Evolutionary conservation across 2,113 vertebrate genomes (phyloP).

Genomic region (Urocynchramus pylzowi): DNA sequence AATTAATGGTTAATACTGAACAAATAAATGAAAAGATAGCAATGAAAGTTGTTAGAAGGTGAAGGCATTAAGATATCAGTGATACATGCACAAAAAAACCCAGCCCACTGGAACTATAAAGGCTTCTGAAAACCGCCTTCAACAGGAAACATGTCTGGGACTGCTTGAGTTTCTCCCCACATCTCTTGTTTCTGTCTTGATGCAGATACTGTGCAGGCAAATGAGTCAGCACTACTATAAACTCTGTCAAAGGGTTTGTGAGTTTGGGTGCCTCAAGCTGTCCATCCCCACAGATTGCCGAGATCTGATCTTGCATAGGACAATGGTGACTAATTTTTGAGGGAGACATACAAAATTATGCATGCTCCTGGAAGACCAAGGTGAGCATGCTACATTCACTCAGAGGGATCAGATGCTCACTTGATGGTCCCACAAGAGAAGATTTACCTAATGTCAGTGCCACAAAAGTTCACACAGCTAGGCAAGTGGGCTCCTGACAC

Average conservation of each 20-base stretch:
- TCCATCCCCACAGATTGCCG: not conserved
- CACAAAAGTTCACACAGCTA: not conserved
- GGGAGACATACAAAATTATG: accelerated
- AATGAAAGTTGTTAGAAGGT: not conserved
- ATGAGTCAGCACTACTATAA: not conserved
- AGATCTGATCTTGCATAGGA: not conserved
- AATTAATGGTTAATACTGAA: not conserved
- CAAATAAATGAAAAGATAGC: not conserved
- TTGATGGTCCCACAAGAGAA: not conserved
- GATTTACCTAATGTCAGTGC: not conserved
- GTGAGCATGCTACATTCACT: accelerated
- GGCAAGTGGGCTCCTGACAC: not conserved
- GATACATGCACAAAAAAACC: not conserved
- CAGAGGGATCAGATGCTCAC: not conserved
- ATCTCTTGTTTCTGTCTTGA: not conserved
- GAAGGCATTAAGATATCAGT: not conserved
- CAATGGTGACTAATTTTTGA: not conserved
- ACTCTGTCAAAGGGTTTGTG: not conserved
- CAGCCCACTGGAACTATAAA: not conserved
- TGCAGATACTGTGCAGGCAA: not conserved
- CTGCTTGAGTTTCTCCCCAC: not conserved
- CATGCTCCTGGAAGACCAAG: not conserved
- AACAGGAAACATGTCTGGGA: not conserved
- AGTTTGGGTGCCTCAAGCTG: not conserved
- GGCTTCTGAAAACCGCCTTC: not conserved